phyloP scores from a whole-genome alignment of 2,888 invertebrate genomes.

The Cheilosia urbana region DNA sequence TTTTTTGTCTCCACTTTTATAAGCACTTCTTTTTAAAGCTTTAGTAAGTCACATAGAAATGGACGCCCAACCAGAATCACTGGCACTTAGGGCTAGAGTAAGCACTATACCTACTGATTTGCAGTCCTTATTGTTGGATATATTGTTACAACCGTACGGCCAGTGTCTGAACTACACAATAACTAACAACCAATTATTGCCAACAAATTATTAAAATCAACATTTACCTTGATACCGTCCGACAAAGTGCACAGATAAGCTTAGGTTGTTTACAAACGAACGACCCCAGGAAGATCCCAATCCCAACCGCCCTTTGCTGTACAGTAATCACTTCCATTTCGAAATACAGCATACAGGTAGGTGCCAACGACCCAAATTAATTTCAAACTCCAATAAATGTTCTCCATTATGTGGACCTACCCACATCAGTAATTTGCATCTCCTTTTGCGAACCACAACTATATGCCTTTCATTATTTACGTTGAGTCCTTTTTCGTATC shows the following conservation, averaged over 20 bases:
- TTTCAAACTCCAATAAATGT: conserved; percentile 44
- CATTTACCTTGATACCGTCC: no score
- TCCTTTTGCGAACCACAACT: background rate
- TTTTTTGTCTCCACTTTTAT: no score
- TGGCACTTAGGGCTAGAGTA: background rate
- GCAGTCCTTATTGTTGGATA: no score
- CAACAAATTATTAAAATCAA: no score
- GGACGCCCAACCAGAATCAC: background rate
- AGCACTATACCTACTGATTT: background rate
- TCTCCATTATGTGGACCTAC: background rate
- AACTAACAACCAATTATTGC: no score
- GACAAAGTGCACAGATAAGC: no score
- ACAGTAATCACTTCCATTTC: background rate
- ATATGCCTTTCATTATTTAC: conserved; percentile 14
- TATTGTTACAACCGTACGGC: no score
- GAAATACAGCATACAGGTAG: background rate
- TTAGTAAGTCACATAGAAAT: no score
- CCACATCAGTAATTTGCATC: conserved; percentile 36
- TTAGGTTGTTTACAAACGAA: background rate
- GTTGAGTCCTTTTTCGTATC: conserved; percentile 46
- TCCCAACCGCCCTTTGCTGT: background rate
- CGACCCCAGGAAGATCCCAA: background rate
- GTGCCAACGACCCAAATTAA: conserved; percentile 35
- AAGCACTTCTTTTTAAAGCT: no score
- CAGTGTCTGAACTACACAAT: no score